Percentiles rank a stretch among this genome's conserved stretches.
Evolutionary conservation across 2,888 invertebrate species (phyloP).

Genomic region (Euproctis similis): DNA sequence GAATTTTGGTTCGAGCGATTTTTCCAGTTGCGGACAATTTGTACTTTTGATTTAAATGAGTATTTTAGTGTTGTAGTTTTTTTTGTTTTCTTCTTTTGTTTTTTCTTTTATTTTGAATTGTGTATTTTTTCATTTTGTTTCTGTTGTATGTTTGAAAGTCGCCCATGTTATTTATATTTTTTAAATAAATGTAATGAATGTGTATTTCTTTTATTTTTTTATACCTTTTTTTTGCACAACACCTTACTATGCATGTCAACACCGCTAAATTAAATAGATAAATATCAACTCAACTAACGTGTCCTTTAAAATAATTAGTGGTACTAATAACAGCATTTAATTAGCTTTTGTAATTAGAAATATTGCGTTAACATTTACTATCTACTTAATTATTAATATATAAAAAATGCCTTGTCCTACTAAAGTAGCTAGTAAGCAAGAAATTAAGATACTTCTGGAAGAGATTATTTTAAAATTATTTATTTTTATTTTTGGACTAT

Average conservation of each 20-base stretch:
- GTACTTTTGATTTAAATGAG: constrained; percentile 11
- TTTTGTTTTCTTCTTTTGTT: constrained; percentile 5
- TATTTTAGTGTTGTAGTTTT: constrained; percentile 9
- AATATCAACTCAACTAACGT: constrained; percentile 9
- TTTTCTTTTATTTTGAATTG: constrained; percentile 26
- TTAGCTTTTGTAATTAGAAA: constrained; percentile 16
- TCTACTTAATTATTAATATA: too few species aligned
- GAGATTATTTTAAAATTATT: too few species aligned
- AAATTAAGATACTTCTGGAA: too few species aligned
- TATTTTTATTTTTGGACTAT: too few species aligned
- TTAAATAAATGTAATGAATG: constrained; percentile 56
- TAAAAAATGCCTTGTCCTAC: too few species aligned
- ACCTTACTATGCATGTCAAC: constrained; percentile 34
- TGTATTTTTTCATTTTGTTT: too few species aligned
- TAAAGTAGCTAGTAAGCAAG: too few species aligned
- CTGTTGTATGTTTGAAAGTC: constrained; percentile 50
- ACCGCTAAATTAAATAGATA: constrained; percentile 18
- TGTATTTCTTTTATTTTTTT: constrained; percentile 57
- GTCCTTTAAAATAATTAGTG: constrained; percentile 9
- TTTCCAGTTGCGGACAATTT: constrained; percentile 9
- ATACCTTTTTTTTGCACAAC: too few species aligned
- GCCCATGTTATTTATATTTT: constrained; percentile 55
- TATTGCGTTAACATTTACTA: too few species aligned
- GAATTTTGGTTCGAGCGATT: constrained; percentile 13
- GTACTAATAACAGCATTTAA: not conserved